A percentile compares a stretch with the other conserved stretches of the same genome.
phyloP scores from a whole-genome alignment of 30 jellyfish, hydroid and myxozoan species.

The Chrysaora quinquecirrha region DNA sequence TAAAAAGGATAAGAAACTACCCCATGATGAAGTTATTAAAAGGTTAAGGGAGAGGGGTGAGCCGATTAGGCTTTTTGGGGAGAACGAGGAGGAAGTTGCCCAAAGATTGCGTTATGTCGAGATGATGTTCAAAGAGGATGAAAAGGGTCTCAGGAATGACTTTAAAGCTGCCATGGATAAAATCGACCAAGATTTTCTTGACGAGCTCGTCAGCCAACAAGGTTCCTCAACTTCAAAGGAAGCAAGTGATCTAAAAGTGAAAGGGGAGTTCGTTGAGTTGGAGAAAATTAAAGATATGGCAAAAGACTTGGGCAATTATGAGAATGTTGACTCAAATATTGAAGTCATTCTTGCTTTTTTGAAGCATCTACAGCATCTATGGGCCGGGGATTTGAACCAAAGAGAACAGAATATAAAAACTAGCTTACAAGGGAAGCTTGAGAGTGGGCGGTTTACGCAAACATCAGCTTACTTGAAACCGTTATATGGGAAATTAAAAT shows the following conservation, averaged over 20 bases:
- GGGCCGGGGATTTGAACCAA: slow-evolving; percentile 94
- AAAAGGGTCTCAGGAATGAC: slow-evolving; percentile 91
- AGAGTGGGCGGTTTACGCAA: slow-evolving; percentile 93
- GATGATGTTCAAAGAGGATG: slow-evolving; percentile 96
- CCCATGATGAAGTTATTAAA: slow-evolving; percentile 64
- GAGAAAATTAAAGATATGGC: slow-evolving; percentile 76
- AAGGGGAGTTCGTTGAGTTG: slow-evolving; percentile 69
- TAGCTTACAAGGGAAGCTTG: slow-evolving; percentile 82
- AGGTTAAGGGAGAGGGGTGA: slow-evolving; percentile 91
- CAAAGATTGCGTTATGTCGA: slow-evolving; percentile 95
- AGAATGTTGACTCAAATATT: slow-evolving; percentile 62
- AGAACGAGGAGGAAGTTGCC: slow-evolving; percentile 93
- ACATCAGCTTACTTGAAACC: slow-evolving; percentile 89
- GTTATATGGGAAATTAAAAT: slow-evolving; percentile 76
- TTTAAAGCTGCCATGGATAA: slow-evolving; percentile 98
- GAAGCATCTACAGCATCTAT: slow-evolving; percentile 59
- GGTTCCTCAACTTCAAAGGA: slow-evolving; percentile 49
- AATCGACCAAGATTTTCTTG: slow-evolving; percentile 89
- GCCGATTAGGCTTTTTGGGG: slow-evolving; percentile 95
- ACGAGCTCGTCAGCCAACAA: slow-evolving; percentile 72
- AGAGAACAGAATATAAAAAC: slow-evolving; percentile 69
- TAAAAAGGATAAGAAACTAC: slow-evolving; percentile 45
- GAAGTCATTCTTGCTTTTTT: slow-evolving; percentile 72
- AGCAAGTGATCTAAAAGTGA: slow-evolving; percentile 85
- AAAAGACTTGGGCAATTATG: slow-evolving; percentile 58